Conservation (phyloP, 2,888 invertebrate genomes). For the Aleiodes leptofemur region DNA sequence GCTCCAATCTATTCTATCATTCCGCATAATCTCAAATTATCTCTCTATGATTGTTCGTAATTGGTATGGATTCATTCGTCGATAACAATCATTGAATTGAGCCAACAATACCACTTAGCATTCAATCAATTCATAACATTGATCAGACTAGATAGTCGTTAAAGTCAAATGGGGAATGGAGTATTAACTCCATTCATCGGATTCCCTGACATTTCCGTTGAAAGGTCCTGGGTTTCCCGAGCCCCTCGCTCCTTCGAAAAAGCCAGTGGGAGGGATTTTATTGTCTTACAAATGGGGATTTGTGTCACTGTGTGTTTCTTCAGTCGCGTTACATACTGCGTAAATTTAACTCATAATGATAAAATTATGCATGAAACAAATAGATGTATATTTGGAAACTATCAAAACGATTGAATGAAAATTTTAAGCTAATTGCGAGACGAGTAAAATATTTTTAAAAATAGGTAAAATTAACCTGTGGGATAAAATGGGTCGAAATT, state of each 20-base stretch:
- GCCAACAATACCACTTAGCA: constrained; percentile 21
- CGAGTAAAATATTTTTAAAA: no score
- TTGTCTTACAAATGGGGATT: constrained; percentile 49
- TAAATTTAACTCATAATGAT: constrained; percentile 59
- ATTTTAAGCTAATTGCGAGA: no score
- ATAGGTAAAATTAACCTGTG: no score
- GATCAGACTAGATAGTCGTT: constrained; percentile 39
- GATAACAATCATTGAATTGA: constrained; percentile 26
- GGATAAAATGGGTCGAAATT: no score
- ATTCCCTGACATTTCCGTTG: constrained; percentile 68
- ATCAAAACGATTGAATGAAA: no score
- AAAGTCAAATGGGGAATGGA: constrained; percentile 35
- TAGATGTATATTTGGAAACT: no score
- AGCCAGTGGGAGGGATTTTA: constrained; percentile 39
- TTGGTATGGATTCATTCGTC: constrained; percentile 24
- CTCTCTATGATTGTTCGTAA: constrained; percentile 2
- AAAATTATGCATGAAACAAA: background rate
- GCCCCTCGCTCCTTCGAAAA: constrained; percentile 26
- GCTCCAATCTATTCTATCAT: background rate
- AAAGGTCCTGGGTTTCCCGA: constrained; percentile 60
- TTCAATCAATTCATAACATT: constrained; percentile 35
- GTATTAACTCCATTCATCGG: constrained; percentile 61
- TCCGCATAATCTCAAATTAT: constrained; percentile 16
- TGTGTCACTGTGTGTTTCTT: constrained; percentile 22
- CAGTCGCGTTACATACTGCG: constrained; percentile 57